Evolutionary conservation across 2,888 invertebrate species (phyloP), one percentile per base, ranked within the genome.

Genomic region (Steinernema hermaphroditum): DNA sequence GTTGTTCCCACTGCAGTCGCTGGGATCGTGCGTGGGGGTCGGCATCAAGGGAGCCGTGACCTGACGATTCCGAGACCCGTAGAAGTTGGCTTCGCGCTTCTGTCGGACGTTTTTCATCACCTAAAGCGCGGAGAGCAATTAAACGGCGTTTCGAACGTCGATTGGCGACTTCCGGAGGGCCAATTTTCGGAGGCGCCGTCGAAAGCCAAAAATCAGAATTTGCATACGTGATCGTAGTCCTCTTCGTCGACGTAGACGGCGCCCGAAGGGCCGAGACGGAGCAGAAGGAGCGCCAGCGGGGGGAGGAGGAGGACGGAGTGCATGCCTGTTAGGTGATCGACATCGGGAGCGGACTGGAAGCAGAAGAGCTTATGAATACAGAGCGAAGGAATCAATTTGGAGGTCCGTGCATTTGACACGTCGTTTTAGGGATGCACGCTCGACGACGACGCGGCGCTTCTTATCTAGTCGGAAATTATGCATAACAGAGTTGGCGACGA

Each of bases 1-100:
- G 44, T 73, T 73, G 34, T 73, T 73, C 22, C 34, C 34, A 2
- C 32, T 24, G 44, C 73, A 73, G 54, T 54, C 54, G 54, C 6
- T 9, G 27, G 54, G 24, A 24, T 54, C 54, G 27, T 24, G 22
- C 24, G 54, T 54, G n/a, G 54, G 54, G n/a, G 54, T 22, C 24
- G 54, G 24, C 6, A 4, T 24, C 27, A 54, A 16, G 6, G 54
- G 54, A 2, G 22, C 19, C 54, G 54, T 22, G 27, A 22, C 2
- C 2, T 4, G 24, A 2, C 16, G 6, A 16, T 16, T 24, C 24
- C 27, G 14, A 4, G 24, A 22, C 24, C 54, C 54, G 27, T 54
- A 54, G 54, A 54, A 54, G 19, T 54, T 54, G 24, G 54, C 27
- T 4, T 54, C 54, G 24, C 54, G 22, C 27, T 54, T 54, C 27